A percentile compares a stretch with the other conserved stretches of the same genome.
Evolutionary conservation across 2,888 invertebrate genomes (phyloP).

Genomic region (Diplolepis rosae): DNA sequence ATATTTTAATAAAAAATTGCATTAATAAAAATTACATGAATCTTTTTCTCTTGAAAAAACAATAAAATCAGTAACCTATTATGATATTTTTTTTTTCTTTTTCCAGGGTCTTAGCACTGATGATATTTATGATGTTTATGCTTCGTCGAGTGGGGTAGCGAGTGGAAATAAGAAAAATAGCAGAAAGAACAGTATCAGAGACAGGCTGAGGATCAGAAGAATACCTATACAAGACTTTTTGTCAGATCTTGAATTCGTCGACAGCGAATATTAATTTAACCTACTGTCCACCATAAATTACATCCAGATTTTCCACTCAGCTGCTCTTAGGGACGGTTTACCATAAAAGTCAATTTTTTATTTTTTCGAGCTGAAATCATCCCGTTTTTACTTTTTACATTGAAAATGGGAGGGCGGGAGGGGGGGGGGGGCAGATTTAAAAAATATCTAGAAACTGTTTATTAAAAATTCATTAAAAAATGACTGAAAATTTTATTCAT

Average conservation of each 20-base stretch:
- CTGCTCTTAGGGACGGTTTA: no score
- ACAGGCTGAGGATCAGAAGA: conserved; percentile 35
- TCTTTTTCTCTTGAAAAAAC: neutral
- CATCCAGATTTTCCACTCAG: neutral
- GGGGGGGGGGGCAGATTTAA: no score
- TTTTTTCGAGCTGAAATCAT: no score
- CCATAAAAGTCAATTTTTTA: no score
- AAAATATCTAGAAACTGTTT: no score
- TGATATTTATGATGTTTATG: conserved; percentile 37
- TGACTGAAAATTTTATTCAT: no score
- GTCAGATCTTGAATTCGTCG: conserved; percentile 37
- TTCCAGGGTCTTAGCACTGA: conserved; percentile 40
- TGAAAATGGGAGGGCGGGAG: no score
- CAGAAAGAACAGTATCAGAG: conserved; percentile 37
- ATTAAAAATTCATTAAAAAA: no score
- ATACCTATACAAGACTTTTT: conserved; percentile 38
- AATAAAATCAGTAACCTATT: neutral
- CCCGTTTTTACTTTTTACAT: no score
- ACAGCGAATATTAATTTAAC: conserved; percentile 43
- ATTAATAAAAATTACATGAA: neutral
- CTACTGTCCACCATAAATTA: neutral
- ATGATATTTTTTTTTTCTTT: neutral
- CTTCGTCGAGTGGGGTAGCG: conserved; percentile 32
- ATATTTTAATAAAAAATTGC: neutral
- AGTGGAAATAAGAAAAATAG: conserved; percentile 34